Evolutionary conservation across 2,113 vertebrate species (phyloP).

Genomic region (Azemiops feae): DNA sequence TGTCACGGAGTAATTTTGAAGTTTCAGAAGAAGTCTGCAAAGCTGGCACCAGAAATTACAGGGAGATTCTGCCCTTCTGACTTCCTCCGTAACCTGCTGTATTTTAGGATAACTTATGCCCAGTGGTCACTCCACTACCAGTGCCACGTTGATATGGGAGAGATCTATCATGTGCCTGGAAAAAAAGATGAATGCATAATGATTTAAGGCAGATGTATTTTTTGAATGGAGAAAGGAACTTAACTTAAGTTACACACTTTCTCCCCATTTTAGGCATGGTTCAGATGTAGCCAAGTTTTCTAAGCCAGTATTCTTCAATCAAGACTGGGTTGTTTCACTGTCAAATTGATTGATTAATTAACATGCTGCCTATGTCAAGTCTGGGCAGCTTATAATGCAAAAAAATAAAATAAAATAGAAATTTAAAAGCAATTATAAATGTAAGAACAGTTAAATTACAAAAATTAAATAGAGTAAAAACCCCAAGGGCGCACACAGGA

Average conservation of each 20-base stretch:
- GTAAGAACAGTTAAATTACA: no score
- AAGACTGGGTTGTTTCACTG: neutral
- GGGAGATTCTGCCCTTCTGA: constrained; percentile 6
- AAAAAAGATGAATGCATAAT: neutral
- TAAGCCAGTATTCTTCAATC: neutral
- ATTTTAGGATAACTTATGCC: constrained; percentile 21
- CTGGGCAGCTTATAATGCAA: no score
- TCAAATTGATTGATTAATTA: no score
- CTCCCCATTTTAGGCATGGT: neutral
- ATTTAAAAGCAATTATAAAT: no score
- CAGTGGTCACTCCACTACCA: constrained; percentile 86
- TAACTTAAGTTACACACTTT: neutral
- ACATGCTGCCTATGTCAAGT: no score
- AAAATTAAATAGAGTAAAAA: no score
- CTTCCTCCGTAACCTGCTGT: constrained; percentile 42
- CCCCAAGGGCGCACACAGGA: no score
- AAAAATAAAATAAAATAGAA: no score
- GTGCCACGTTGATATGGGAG: constrained; percentile 96
- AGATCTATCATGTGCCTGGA: constrained; percentile 98
- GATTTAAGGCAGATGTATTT: neutral
- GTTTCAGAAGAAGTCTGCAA: constrained; percentile 26
- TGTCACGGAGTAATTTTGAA: constrained; percentile 40
- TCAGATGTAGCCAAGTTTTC: neutral
- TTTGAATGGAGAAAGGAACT: neutral
- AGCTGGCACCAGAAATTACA: constrained; percentile 26